A percentile compares a stretch with the other conserved stretches of the same genome.
Conservation (phyloP, 2,888 invertebrate species). For the Xanthia togata region DNA sequence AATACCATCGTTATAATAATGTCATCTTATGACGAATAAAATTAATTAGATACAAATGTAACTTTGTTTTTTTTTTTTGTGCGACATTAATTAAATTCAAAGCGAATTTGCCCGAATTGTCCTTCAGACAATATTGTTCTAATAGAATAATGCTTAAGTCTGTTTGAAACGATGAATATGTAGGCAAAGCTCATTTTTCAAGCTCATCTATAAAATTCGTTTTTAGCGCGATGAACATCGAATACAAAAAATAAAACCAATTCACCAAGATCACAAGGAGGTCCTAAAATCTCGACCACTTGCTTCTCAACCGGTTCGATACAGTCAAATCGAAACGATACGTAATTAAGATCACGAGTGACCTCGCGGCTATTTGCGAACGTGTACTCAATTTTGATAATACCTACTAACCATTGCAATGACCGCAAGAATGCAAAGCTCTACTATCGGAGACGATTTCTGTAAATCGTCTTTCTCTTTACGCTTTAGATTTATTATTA, state of each 20-base stretch:
- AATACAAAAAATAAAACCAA: conserved; percentile 10
- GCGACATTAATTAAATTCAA: conserved; percentile 33
- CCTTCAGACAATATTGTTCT: conserved; percentile 34
- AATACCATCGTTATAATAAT: conserved; percentile 19
- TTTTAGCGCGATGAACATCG: neutral
- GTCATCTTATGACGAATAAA: conserved; percentile 26
- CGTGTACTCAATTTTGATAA: conserved; percentile 61
- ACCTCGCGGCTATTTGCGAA: conserved; percentile 58
- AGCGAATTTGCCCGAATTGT: conserved; percentile 10
- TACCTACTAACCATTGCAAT: conserved; percentile 42
- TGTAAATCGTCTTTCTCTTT: conserved; percentile 5
- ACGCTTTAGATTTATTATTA: neutral
- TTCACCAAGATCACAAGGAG: conserved; percentile 25
- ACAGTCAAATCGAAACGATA: conserved; percentile 64
- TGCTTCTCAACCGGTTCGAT: conserved; percentile 63
- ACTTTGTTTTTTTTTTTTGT: conserved; percentile 33
- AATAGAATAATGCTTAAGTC: neutral
- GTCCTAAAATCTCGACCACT: conserved; percentile 47
- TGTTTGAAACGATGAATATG: conserved; percentile 1
- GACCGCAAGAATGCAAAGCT: conserved; percentile 36
- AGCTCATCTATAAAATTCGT: neutral
- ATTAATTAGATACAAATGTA: conserved; percentile 46
- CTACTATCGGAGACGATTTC: conserved; percentile 15
- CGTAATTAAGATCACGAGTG: conserved; percentile 59
- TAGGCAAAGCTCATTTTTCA: neutral